Base-by-base conservation (phyloP, 2,113 vertebrate genomes). In the Suricata suricatta region DNA sequence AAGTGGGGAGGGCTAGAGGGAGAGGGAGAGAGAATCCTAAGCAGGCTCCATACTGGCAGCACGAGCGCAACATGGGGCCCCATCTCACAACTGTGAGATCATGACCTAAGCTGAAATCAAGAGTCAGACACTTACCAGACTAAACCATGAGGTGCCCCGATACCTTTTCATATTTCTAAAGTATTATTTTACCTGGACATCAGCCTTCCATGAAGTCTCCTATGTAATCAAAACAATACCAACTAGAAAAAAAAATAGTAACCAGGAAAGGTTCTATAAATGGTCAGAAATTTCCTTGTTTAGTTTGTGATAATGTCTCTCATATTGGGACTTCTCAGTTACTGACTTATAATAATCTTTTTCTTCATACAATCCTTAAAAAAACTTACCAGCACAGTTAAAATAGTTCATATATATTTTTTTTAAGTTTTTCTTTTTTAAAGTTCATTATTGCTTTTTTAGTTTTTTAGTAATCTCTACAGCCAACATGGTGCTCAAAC, bases 251-350 rank as follows among this genome's bases (percentile, higher is more conserved):
- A 41, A 27, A 41, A 47, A 76, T 8, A 31, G 3, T 27, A 76
- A 8, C 41, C 47, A 29, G 27, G 29, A 77, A 76, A 74, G 54
- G 52, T 66, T 74, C 82, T 95, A 38, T 41, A 69, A 69, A 74
- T 83, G 38, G 14, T 86, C 41, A 86, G 83, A 79, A 80, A 93
- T 86, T 41, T 35, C 72, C 25, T 97, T 64, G 13, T 84, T 88
- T 88, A 60, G 85, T 89, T 92, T 85, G 83, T 83, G 64, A 71
- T 93, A 76, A 79, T 76, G 14, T 88, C 76, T 96, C 52, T 86
- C 71, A 86, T 85, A 82, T 66, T 85, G 54, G 54, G 17, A 93
- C 63, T 71, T 83, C 12, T 86, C 23, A 54, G 52, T 90, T 88
- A 79, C 12, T 90, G 63, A 90, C 77, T 77, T 82, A 35, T 47